These are phyloP conservation scores for Boloria euphrosyne DNA, from an alignment of 2,888 invertebrate genomes.

Conservation along the genomic window DNA sequence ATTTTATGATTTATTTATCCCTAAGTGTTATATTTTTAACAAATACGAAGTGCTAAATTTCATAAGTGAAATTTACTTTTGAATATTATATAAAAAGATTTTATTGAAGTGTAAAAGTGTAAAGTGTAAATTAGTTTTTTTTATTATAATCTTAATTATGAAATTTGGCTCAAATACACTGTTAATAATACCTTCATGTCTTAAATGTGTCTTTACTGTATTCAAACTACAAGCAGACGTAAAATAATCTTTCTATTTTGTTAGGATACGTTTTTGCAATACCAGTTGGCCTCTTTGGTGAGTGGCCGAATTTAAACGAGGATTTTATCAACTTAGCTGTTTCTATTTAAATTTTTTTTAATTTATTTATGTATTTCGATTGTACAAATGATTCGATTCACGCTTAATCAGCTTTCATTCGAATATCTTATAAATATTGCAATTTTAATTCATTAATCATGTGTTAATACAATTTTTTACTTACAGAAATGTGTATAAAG, in stretches of 20 bases:
- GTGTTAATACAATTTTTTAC: constrained; percentile 9
- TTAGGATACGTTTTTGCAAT: constrained; percentile 80
- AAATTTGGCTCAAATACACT: not conserved
- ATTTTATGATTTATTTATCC: not conserved
- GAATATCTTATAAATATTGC: constrained; percentile 34
- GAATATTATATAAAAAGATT: no score
- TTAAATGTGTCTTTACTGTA: not conserved
- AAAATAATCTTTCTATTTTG: constrained; percentile 69
- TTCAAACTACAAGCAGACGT: constrained; percentile 40
- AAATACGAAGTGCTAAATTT: constrained; percentile 8
- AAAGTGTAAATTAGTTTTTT: no score
- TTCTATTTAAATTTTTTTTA: constrained; percentile 42
- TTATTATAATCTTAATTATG: not conserved
- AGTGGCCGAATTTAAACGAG: constrained; percentile 63
- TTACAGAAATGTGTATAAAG: constrained; percentile 6
- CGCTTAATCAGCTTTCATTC: constrained; percentile 69
- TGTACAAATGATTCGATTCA: constrained; percentile 40
- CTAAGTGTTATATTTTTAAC: not conserved
- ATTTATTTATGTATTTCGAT: constrained; percentile 44
- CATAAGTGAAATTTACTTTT: not conserved
- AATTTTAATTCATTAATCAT: constrained; percentile 7
- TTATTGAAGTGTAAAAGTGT: no score
- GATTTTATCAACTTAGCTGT: constrained; percentile 54
- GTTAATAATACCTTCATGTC: not conserved
- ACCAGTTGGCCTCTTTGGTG: constrained; percentile 80